phyloP scores from a whole-genome alignment of 2,797 vertebrate species.

The Odontamblyopus lacepedii region DNA sequence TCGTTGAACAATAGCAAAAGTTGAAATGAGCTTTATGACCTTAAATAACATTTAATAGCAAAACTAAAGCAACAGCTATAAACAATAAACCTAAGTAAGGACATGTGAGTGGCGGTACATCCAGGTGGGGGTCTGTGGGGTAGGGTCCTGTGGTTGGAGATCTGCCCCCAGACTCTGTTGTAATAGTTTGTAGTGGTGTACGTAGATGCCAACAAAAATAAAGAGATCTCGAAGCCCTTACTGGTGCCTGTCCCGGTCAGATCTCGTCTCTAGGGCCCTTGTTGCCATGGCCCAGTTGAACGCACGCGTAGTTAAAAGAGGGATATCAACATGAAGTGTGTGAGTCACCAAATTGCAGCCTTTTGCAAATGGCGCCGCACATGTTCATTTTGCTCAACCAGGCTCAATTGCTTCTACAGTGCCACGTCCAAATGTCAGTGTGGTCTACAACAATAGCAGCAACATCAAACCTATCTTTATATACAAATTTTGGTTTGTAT shows the following conservation, averaged over 20 bases:
- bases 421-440: constrained; percentile 56
- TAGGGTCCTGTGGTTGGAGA: too few species aligned
- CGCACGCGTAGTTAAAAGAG: constrained; percentile 53
- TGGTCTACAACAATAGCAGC: constrained; percentile 16
- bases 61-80: too few species aligned
- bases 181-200: neutral
- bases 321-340: constrained; percentile 49
- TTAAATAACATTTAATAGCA: neutral
- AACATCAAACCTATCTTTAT: neutral
- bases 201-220: neutral
- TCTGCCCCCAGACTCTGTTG: too few species aligned
- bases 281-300: constrained; percentile 52
- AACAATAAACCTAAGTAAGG: too few species aligned
- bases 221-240: neutral
- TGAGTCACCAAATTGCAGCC: constrained; percentile 68
- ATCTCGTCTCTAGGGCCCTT: constrained; percentile 49
- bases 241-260: constrained; percentile 20
- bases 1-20: too few species aligned
- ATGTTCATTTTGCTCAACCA: constrained; percentile 59
- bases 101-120: too few species aligned
- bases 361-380: constrained; percentile 44
- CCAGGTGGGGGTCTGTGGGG: too few species aligned
- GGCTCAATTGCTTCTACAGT: constrained; percentile 45
- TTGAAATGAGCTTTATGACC: too few species aligned
- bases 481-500: neutral